phyloP scores from a whole-genome alignment of 2,797 vertebrate species.

The Chanos chanos region DNA sequence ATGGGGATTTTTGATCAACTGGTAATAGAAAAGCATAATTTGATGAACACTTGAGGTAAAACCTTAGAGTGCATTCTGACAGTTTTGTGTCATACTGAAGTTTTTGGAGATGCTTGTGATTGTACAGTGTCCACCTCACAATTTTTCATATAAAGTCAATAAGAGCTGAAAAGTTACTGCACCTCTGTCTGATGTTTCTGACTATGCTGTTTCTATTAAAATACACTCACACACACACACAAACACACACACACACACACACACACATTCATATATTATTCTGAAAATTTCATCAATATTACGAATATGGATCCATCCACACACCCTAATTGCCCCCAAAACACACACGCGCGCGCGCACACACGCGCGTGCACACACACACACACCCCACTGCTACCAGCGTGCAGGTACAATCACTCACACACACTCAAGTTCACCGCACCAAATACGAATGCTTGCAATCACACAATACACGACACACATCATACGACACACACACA shows the following conservation, averaged over 20 bases:
- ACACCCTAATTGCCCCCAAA: background rate
- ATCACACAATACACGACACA: background rate
- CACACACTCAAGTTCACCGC: background rate
- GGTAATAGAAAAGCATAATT: too few species aligned
- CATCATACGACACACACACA: conserved; percentile 9
- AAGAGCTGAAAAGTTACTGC: too few species aligned
- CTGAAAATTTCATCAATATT: too few species aligned
- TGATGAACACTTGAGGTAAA: too few species aligned
- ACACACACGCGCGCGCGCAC: background rate
- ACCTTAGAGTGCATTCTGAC: too few species aligned
- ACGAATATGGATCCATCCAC: background rate
- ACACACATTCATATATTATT: conserved; percentile 34
- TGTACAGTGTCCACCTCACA: too few species aligned
- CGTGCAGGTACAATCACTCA: background rate
- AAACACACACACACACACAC: conserved; percentile 26
- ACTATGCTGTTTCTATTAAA: too few species aligned
- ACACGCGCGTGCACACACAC: conserved; percentile 1
- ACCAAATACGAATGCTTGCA: conserved; percentile 3
- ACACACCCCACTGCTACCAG: background rate
- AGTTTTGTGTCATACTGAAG: too few species aligned
- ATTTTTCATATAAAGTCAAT: too few species aligned
- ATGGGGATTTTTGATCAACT: too few species aligned
- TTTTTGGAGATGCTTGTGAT: too few species aligned
- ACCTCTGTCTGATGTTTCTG: background rate
- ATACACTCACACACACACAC: conserved; percentile 25